Base-by-base conservation (phyloP, 64 coral and sea anemone genomes). In the Pocillopora damicornis region DNA sequence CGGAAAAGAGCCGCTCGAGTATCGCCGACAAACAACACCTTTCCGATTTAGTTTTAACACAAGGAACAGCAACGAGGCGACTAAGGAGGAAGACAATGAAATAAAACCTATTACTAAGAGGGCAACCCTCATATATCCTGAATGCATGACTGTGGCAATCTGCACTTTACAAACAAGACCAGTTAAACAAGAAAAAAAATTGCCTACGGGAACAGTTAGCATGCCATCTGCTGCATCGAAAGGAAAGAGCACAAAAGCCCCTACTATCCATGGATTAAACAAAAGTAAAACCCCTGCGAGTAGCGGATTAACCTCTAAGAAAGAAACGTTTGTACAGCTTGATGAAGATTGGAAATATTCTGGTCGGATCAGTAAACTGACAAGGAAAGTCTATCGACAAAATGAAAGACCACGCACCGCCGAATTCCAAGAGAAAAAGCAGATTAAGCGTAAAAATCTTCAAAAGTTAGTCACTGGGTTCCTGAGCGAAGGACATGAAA, bases 21-120 rank as follows among this genome's bases (percentile, higher is more conserved):
- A 85, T 66, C 81, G 45, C 10, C 45, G 71, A 58, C 11, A 20
- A 9, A 3, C 65, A 13, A 85, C 64, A 25, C 18, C 34, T 26
- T 85, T 85, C 68, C 18, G 81, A 85, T 85, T 85, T 58, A 73
- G 81, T 67, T 85, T 85, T 58, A 63, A 85, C 58, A 71, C 23
- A 45, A 11, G 20, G n/a, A 5, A 85, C 65, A 66, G 5, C 65
- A 66, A 11, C 2, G 65, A 73, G 6, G 38, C n/a, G 20, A 66
- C 64, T 22, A 20, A 30, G 15, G 37, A 37, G 5, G 81, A 72
- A 85, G 58, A 72, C 45, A 38, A 85, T 73, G 45, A 15, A 57
- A 6, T 14, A 15, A 72, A 73, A 57, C 13, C 4, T 68, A 51
- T 51, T 51, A 42, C 30, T 22, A 73, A 85, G 20, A 73, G 5